phyloP scores from a whole-genome alignment of 2,113 vertebrate genomes.

The Cochlearius cochlearius region DNA sequence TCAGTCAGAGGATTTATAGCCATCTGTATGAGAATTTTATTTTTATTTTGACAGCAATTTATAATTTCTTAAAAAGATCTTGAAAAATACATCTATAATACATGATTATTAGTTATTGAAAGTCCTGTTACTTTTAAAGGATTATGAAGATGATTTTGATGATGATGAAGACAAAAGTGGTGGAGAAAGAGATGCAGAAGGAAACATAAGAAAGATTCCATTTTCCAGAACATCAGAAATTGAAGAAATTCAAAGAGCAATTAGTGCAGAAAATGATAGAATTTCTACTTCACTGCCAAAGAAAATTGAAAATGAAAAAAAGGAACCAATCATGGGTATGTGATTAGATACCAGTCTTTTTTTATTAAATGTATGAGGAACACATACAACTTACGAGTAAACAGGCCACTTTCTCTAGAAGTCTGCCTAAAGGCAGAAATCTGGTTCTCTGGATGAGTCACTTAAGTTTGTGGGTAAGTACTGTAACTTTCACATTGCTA shows the following conservation, averaged over 20 bases:
- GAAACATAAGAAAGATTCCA: conserved; percentile 32
- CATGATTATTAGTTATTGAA: neutral
- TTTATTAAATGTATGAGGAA: neutral
- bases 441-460: conserved; percentile 39
- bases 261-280: conserved; percentile 87
- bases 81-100: neutral
- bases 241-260: conserved; percentile 87
- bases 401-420: neutral
- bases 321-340: conserved; percentile 56
- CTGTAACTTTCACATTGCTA: neutral
- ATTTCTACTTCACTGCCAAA: conserved; percentile 64
- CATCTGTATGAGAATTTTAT: neutral
- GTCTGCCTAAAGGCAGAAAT: conserved; percentile 2
- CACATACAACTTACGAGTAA: neutral
- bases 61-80: neutral
- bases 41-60: neutral
- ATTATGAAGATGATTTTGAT: conserved; percentile 95
- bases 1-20: neutral
- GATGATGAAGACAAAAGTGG: conserved; percentile 72
- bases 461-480: neutral
- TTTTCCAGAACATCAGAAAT: conserved; percentile 78
- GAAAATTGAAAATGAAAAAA: conserved; percentile 17
- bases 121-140: conserved; percentile 67
- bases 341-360: neutral
- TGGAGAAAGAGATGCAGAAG: conserved; percentile 16